Evolutionary conservation across 2,113 vertebrate species (phyloP), one percentile per base, ranked within the genome.

Genomic region (Indicator indicator): DNA sequence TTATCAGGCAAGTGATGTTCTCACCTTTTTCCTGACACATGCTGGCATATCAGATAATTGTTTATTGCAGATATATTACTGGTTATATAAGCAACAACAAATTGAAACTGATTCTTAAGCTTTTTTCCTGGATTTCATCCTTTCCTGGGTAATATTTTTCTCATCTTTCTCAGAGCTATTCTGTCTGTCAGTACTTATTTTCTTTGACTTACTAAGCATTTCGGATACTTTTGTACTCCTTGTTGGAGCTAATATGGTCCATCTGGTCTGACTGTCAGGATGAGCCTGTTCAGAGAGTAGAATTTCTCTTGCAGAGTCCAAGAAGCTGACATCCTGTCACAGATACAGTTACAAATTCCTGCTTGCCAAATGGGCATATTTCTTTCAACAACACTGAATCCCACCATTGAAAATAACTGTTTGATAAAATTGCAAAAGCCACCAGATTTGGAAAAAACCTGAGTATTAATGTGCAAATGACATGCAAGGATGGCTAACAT

Each of bases 251-350:
- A 44, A 38, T 63, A 8, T 62, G n/a, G 65, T 81, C 89, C 77
- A 94, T 94, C 93, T 95, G 94, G 73, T 78, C 74, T 92, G 76
- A 67, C 69, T 90, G 82, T 89, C 85, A 94, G 77, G 81, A 87
- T 82, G 58, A 94, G 63, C 64, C 48, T 73, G 65, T 76, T 69
- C 79, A 44, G 50, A 94, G 40, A 88, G 46, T n/a, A 73, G 16
- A 76, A 3, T 87, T 88, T 88, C 11, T 6, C 40, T 93, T 73
- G 16, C 27, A n/a, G 78, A 82, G 74, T 93, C 89, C 88, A 91
- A 95, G 82, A 93, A 93, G 55, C 95, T 96, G 93, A 89, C 84
- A 95, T 77, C 24, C 64, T 94, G 56, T 95, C 92, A 93, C 30
- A 94, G 30, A 79, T 42, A 42, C 3, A 63, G 46, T 85, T 95